Evolutionary conservation across 1,140 invertebrate genomes (phyloP), one percentile per base, ranked within the genome.

Genomic region (Mactra quadrangularis): DNA sequence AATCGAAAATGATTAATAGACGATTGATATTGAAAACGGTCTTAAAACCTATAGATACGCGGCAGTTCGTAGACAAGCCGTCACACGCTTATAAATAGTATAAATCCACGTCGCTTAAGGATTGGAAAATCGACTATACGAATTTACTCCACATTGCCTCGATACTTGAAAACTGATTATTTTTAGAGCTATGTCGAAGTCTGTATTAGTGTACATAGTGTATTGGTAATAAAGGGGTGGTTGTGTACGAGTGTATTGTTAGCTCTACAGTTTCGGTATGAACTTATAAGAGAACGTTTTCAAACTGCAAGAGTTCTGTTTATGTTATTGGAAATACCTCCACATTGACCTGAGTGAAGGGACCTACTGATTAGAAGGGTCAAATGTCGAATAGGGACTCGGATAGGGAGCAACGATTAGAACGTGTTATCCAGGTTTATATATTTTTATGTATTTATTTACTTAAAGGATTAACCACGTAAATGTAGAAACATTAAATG

Each of bases 401-500:
- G 25, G 70, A 82, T 27, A 62, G 79, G 45, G 79, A 82, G 22
- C 68, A 82, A 53, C 29, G 79, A 66, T 52, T 82, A 52, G 79
- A 82, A 75, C 79, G 71, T 45, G 79, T 82, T 41, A 82, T 82
- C 11, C 79, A 82, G 79, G 79, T 82, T 70, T 38, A 60, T 55
- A 33, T 53, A 17, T 45, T 53, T 55, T 45, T n/a, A 38, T 41
- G n/a, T 66, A 33, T 71, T 47, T 53, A 41, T 7, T 41, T 41
- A n/a, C n/a, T n/a, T n/a, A n/a, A n/a, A n/a, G n/a, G n/a, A n/a
- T n/a, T n/a, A n/a, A n/a, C n/a, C n/a, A n/a, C n/a, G n/a, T n/a
- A n/a, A n/a, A n/a, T n/a, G n/a, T n/a, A n/a, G n/a, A n/a, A n/a
- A n/a, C n/a, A n/a, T n/a, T n/a, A n/a, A n/a, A n/a, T n/a, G n/a